Conservation (phyloP, 2,888 invertebrate genomes). For the Campopleginae sp. region DNA sequence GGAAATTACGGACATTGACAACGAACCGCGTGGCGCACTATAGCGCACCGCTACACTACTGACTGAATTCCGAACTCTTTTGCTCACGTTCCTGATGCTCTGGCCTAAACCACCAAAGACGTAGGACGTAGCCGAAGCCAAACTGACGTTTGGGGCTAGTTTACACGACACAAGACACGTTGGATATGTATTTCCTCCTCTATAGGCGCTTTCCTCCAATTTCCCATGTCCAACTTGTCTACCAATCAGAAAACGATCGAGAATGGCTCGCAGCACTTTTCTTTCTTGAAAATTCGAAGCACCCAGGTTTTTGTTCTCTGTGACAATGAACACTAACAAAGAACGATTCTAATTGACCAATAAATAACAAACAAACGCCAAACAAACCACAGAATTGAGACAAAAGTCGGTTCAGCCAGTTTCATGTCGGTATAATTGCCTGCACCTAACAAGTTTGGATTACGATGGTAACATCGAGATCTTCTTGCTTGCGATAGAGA, state of each 20-base stretch:
- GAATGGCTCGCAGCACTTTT: neutral
- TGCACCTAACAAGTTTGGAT: no score
- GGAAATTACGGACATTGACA: conserved; percentile 1
- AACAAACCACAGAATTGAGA: no score
- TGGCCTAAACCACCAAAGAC: neutral
- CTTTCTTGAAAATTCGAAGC: neutral
- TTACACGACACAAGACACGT: conserved; percentile 2
- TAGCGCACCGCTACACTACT: conserved; percentile 56
- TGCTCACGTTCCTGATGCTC: conserved; percentile 61
- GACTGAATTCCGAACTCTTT: neutral
- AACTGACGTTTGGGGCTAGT: neutral
- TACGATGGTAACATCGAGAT: neutral
- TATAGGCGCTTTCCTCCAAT: neutral
- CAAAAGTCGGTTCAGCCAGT: no score
- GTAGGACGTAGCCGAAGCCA: neutral
- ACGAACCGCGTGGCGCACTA: conserved; percentile 39
- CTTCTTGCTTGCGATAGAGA: neutral
- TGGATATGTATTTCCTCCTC: neutral
- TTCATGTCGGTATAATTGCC: no score
- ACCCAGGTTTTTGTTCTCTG: no score
- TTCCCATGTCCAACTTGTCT: neutral
- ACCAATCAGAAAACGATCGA: neutral
- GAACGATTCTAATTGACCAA: no score
- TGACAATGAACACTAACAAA: no score
- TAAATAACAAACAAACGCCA: no score